A percentile compares a stretch with the other conserved stretches of the same genome.
These are phyloP conservation scores for Cistogaster globosa DNA, from an alignment of 2,888 invertebrate species.

Conservation along the genomic window DNA sequence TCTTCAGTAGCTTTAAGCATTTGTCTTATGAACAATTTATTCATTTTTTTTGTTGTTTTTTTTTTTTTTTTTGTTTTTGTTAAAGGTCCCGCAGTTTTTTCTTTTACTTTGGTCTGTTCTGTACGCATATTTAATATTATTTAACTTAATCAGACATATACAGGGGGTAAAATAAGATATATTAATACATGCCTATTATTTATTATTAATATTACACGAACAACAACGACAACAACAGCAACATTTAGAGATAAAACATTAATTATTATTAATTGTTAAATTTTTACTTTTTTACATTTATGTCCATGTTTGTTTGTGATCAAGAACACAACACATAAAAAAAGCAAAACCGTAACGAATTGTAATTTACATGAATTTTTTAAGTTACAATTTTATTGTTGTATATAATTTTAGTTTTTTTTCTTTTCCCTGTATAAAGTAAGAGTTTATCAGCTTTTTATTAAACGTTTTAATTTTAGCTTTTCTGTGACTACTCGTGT, in stretches of 20 bases:
- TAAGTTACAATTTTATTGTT: too few relatives aligned
- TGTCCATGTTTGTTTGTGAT: not conserved
- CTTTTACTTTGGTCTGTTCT: constrained; percentile 11
- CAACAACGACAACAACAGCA: constrained; percentile 7
- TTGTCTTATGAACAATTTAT: constrained; percentile 61
- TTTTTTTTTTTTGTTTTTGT: constrained; percentile 1
- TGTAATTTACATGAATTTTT: not conserved
- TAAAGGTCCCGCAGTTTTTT: not conserved
- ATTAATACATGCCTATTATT: constrained; percentile 45
- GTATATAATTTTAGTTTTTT: too few relatives aligned
- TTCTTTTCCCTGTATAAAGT: too few relatives aligned
- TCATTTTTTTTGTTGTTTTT: constrained; percentile 6
- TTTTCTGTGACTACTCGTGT: too few relatives aligned
- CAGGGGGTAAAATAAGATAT: constrained; percentile 28
- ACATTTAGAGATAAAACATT: constrained; percentile 79
- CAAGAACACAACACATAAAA: constrained; percentile 2
- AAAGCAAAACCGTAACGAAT: constrained; percentile 58
- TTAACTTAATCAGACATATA: constrained; percentile 31
- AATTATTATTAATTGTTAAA: constrained; percentile 81
- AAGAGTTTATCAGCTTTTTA: too few relatives aligned
- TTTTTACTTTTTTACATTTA: constrained; percentile 70
- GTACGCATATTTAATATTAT: constrained; percentile 19
- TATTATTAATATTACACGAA: constrained; percentile 31
- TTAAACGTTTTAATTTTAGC: too few relatives aligned
- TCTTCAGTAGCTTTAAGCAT: constrained; percentile 70